Evolutionary conservation across 2,797 vertebrate species (phyloP).

Genomic region (Eulemur coronatus): DNA sequence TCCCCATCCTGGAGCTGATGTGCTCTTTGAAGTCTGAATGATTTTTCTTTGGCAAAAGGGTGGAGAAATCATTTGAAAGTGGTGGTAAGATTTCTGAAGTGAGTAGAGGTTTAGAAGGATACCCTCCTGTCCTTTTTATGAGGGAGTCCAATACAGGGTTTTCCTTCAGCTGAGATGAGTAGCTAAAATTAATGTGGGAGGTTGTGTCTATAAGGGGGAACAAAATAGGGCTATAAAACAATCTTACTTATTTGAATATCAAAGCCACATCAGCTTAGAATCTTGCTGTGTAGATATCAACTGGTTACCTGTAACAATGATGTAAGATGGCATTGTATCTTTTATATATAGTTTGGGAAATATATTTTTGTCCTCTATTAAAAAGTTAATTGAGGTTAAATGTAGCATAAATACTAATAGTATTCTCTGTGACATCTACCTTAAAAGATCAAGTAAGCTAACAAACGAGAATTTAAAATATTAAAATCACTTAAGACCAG

Average conservation of each 20-base stretch:
- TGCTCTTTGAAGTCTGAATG: neutral
- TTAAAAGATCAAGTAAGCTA: conserved; percentile 28
- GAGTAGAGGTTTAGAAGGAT: neutral
- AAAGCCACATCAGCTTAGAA: neutral
- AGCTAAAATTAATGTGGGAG: neutral
- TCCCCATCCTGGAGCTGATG: neutral
- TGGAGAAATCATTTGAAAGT: neutral
- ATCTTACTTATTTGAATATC: conserved; percentile 9
- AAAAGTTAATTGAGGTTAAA: conserved; percentile 39
- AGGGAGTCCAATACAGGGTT: neutral
- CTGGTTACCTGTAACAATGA: neutral
- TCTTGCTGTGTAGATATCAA: neutral
- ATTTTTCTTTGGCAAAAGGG: neutral
- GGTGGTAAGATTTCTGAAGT: conserved; percentile 15
- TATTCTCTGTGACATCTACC: neutral
- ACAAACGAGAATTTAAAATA: conserved; percentile 30
- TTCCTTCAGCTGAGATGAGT: neutral
- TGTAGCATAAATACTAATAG: neutral
- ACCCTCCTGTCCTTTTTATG: neutral
- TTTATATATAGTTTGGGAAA: conserved; percentile 25
- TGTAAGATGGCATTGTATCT: neutral
- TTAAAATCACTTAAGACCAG: neutral
- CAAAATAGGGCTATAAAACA: neutral
- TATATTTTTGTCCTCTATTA: conserved; percentile 27
- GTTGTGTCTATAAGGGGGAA: neutral